Evolutionary conservation across 2,113 vertebrate genomes (phyloP), one percentile per base, ranked within the genome.

Genomic region (Ovis aries): DNA sequence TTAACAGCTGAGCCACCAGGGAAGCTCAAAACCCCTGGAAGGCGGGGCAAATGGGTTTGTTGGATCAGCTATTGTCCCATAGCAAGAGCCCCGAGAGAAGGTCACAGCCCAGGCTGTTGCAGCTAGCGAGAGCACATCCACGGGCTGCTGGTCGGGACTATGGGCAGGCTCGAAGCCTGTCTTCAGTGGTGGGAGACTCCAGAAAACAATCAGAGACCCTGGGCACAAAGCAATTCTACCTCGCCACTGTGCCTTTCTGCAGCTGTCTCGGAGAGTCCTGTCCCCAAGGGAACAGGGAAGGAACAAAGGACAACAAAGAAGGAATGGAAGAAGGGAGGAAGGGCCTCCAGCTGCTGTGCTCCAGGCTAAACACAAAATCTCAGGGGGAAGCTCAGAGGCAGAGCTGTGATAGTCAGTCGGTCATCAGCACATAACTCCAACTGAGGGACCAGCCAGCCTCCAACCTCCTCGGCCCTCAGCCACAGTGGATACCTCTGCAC

Each of bases 41-140:
- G 27, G 5, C 3, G 0, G 5, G 14, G 19, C 27, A 57, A 1
- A 7, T 16, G 31, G 10, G 31, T 19, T 90, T 71, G 45, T 4
- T 45, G 48, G 7, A 43, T 62, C 17, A 74, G 14, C 67, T 48
- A 21, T 6, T 2, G 3, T 40, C 27, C 17, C 36, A 62, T 10
- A 60, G 14, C 6, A 3, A 67, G 48, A 12, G 40, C 3, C 55
- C 6, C 0, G 2, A 33, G 6, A 53, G 23, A 14, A 64, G 29
- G n/a, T 48, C 11, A 9, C 17, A 82, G 84, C 31, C 43, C 21
- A n/a, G 4, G 7, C 1, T 1, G 1, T 25, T 23, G 29, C 6
- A 55, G 2, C 57, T 23, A 0, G 15, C n/a, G 10, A 60, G 15
- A 52, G 33, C 57, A 64, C 33, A 31, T 8, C 16, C 13, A 29